Evolutionary conservation across 2,113 vertebrate genomes (phyloP).

Genomic region (Columba janthina): DNA sequence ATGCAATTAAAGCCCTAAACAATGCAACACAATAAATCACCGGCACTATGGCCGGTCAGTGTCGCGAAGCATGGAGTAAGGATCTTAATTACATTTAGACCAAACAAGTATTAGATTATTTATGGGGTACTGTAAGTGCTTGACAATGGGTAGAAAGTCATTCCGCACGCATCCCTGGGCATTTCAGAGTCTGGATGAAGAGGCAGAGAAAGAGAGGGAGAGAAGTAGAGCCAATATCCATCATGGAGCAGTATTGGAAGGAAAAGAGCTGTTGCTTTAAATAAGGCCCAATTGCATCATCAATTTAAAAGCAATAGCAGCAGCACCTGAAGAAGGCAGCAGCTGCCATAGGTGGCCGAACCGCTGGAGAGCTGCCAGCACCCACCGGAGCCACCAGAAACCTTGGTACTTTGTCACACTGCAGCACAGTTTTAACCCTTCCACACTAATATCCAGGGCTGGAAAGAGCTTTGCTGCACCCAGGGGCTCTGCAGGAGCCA

Average conservation of each 20-base stretch:
- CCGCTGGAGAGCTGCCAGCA: constrained; percentile 64
- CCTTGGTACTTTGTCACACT: neutral
- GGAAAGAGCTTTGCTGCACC: neutral
- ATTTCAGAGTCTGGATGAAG: neutral
- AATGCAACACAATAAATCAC: constrained; percentile 69
- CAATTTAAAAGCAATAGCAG: constrained; percentile 64
- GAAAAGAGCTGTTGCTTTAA: constrained; percentile 56
- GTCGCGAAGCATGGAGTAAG: constrained; percentile 67
- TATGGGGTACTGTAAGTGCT: constrained; percentile 63
- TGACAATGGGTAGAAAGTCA: constrained; percentile 57
- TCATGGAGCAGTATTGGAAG: neutral
- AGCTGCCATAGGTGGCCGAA: constrained; percentile 65
- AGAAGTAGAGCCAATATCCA: constrained; percentile 30
- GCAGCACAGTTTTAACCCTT: neutral
- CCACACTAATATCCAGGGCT: accelerated
- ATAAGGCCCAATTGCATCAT: constrained; percentile 56
- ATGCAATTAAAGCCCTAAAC: constrained; percentile 70
- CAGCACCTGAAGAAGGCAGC: constrained; percentile 47
- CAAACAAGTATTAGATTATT: constrained; percentile 71
- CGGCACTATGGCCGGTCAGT: constrained; percentile 51
- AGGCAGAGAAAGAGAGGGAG: constrained; percentile 9
- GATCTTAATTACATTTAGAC: constrained; percentile 75
- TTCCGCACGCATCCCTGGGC: constrained; percentile 40
- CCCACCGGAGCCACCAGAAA: constrained; percentile 1
- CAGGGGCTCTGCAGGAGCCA: neutral